phyloP scores from a whole-genome alignment of 2,888 invertebrate genomes.

The Hydraecia micacea region DNA sequence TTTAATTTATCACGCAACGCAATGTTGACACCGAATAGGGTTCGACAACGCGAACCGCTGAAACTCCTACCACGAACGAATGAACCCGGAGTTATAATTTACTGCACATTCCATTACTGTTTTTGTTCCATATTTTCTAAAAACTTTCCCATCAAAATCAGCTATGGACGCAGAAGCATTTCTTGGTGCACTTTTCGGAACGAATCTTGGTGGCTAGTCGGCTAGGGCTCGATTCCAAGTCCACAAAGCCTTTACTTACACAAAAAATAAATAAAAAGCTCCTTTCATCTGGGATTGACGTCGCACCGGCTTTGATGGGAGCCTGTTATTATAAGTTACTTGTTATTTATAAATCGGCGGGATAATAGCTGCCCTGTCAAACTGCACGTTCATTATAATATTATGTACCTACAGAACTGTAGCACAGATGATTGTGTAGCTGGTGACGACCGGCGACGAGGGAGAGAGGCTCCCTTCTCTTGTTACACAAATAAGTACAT shows the following conservation, averaged over 20 bases:
- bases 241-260: slow-evolving; percentile 66
- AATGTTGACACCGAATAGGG: slow-evolving; percentile 66
- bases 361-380: slow-evolving; percentile 55
- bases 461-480: slow-evolving; percentile 37
- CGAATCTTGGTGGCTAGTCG: slow-evolving; percentile 21
- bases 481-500: slow-evolving; percentile 15
- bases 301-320: slow-evolving; percentile 68
- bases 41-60: slow-evolving; percentile 56
- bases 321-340: slow-evolving; percentile 72
- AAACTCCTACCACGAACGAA: slow-evolving; percentile 17
- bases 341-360: slow-evolving; percentile 66
- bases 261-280: slow-evolving; percentile 71
- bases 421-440: slow-evolving; percentile 29
- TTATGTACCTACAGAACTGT: slow-evolving; percentile 27
- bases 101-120: slow-evolving; percentile 21
- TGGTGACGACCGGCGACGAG: neutral
- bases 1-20: slow-evolving; percentile 68
- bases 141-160: neutral
- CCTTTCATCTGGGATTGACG: slow-evolving; percentile 77
- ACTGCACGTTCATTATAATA: slow-evolving; percentile 50
- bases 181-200: neutral
- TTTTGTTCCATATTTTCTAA: neutral
- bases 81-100: neutral
- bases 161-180: slow-evolving; percentile 29
- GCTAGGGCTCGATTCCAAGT: slow-evolving; percentile 58